A percentile compares a stretch with the other conserved stretches of the same genome.
These are phyloP conservation scores for Athripsodes cinereus DNA, from an alignment of 2,888 invertebrate species.

Conservation along the genomic window DNA sequence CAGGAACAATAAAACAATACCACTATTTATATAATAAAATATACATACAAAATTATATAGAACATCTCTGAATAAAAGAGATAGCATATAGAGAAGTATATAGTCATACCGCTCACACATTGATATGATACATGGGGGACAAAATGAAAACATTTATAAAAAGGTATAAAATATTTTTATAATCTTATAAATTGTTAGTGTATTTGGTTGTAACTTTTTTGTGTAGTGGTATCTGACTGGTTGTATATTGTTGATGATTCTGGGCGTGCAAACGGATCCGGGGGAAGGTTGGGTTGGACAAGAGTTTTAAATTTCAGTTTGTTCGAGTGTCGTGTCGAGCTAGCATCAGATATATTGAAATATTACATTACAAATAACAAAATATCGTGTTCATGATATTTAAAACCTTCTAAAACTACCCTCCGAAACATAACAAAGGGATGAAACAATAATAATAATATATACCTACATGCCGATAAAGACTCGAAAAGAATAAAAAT, in stretches of 20 bases:
- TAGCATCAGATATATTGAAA: not conserved
- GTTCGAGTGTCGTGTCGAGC: slow-evolving; percentile 7
- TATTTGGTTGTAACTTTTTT: not conserved
- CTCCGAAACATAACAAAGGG: not conserved
- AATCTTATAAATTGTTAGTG: not conserved
- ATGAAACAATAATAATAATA: no score
- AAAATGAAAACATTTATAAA: not conserved
- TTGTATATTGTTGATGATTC: not conserved
- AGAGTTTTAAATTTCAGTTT: slow-evolving; percentile 15
- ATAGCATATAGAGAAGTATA: not conserved
- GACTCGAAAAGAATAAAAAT: no score
- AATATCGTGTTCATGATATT: not conserved
- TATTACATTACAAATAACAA: not conserved
- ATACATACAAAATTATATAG: no score
- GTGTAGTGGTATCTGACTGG: not conserved
- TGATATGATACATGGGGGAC: not conserved
- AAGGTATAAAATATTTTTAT: not conserved
- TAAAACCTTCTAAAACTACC: not conserved
- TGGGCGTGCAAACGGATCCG: slow-evolving; percentile 9
- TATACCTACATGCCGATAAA: no score
- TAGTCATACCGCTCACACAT: slow-evolving; percentile 1
- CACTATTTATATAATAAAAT: no score
- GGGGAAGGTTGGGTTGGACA: slow-evolving; percentile 3
- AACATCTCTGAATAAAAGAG: not conserved
- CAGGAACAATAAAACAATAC: no score